Percentiles rank a stretch among this genome's conserved stretches.
Conservation (phyloP, 2,888 invertebrate genomes). For the Trilocha varians region DNA sequence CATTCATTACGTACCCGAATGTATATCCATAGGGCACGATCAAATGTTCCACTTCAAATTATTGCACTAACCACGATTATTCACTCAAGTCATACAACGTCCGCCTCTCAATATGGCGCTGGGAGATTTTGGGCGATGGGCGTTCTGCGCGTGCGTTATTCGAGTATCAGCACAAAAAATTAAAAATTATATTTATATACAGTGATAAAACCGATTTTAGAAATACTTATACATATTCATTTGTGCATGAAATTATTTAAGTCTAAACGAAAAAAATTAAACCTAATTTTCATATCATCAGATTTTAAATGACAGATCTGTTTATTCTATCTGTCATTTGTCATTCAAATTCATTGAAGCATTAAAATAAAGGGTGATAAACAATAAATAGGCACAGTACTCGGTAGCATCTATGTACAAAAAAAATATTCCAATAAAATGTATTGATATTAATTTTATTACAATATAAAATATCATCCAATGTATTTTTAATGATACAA, state of each 20-base stretch:
- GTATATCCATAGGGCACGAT: constrained; percentile 74
- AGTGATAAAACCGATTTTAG: constrained; percentile 28
- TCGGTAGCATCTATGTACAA: too few species aligned
- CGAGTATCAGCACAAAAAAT: constrained; percentile 56
- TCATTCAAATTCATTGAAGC: constrained; percentile 2
- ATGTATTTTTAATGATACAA: too few species aligned
- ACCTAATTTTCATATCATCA: constrained; percentile 58
- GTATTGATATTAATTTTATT: too few species aligned
- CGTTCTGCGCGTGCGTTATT: constrained; percentile 72
- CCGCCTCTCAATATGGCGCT: constrained; percentile 86
- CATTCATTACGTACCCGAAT: constrained; percentile 69
- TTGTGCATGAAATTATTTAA: constrained; percentile 24
- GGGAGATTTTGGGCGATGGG: constrained; percentile 74
- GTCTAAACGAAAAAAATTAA: constrained; percentile 36
- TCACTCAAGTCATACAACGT: constrained; percentile 77
- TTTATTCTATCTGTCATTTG: constrained; percentile 18
- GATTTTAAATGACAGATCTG: constrained; percentile 45
- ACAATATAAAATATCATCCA: too few species aligned
- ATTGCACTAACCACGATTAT: constrained; percentile 72
- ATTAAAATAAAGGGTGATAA: background rate
- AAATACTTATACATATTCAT: constrained; percentile 21
- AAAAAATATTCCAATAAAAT: too few species aligned
- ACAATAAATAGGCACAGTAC: too few species aligned
- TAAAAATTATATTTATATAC: constrained; percentile 30
- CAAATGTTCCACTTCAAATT: constrained; percentile 70